These are phyloP conservation scores for Urocynchramus pylzowi DNA, from an alignment of 2,113 vertebrate genomes.

Conservation along the genomic window DNA sequence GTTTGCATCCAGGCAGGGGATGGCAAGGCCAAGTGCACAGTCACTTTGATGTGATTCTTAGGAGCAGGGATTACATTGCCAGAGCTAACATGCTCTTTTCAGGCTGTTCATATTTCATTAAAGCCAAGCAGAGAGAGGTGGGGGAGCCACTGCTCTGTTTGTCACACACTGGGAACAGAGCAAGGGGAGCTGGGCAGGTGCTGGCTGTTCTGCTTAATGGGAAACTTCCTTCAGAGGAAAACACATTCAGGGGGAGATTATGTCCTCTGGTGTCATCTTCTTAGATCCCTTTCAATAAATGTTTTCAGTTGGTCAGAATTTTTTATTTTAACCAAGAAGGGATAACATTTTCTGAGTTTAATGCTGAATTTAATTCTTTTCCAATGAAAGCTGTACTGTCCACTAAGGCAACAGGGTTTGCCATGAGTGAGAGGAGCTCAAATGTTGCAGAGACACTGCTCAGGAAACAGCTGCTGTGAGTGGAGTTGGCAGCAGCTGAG, in stretches of 20 bases:
- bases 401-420: neutral
- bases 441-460: neutral
- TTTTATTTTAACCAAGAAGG: neutral
- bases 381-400: neutral
- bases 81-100: neutral
- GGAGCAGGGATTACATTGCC: neutral
- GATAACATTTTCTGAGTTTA: neutral
- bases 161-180: neutral
- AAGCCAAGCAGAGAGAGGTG: neutral
- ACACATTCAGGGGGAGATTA: neutral
- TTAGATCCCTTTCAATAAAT: neutral
- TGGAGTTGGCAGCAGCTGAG: neutral
- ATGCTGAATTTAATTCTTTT: neutral
- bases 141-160: neutral
- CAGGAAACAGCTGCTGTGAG: accelerated
- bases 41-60: neutral
- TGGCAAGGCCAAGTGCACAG: neutral
- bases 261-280: neutral
- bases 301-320: neutral
- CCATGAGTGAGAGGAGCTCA: neutral
- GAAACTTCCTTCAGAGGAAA: neutral
- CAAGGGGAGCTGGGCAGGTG: neutral
- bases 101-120: neutral
- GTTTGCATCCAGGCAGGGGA: neutral
- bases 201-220: neutral